These are phyloP conservation scores for Odocoileus virginianus DNA, from an alignment of 2,113 vertebrate species.

Conservation along the genomic window DNA sequence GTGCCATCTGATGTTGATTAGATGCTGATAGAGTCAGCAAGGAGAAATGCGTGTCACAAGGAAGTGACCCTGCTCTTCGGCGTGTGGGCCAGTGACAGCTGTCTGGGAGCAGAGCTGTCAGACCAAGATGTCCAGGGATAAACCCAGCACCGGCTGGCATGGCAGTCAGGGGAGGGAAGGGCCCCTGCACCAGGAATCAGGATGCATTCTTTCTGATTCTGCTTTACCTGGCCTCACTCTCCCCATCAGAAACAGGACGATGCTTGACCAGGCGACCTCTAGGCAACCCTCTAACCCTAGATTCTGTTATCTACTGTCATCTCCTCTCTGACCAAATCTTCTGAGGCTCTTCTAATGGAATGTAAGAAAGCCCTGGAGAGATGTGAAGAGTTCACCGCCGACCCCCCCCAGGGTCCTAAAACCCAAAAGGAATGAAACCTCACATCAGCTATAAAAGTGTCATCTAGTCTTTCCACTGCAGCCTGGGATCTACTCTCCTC, in stretches of 20 bases:
- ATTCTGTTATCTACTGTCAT: not conserved
- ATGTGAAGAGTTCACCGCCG: not conserved
- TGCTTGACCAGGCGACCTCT: not conserved
- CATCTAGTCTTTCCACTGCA: not conserved
- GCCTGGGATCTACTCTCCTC: not conserved
- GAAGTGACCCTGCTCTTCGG: conserved; percentile 70
- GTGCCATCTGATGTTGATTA: conserved; percentile 83
- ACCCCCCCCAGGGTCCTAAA: not conserved
- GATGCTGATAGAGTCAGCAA: conserved; percentile 60
- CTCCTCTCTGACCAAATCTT: not conserved
- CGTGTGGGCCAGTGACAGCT: conserved; percentile 68
- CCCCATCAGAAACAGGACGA: not conserved
- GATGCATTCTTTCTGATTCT: not conserved
- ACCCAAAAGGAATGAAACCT: not conserved
- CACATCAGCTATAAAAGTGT: not conserved
- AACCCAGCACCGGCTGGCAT: not conserved
- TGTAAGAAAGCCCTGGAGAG: not conserved
- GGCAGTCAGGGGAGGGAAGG: not conserved
- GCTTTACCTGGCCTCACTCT: not conserved
- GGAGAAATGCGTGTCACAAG: conserved; percentile 58
- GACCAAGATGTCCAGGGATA: not conserved
- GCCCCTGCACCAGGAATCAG: not conserved
- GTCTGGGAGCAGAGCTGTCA: conserved; percentile 43
- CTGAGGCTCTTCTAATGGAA: not conserved
- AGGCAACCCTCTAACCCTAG: not conserved